Evolutionary conservation across 2,888 invertebrate genomes (phyloP).

Genomic region (Spicauda simplicius): DNA sequence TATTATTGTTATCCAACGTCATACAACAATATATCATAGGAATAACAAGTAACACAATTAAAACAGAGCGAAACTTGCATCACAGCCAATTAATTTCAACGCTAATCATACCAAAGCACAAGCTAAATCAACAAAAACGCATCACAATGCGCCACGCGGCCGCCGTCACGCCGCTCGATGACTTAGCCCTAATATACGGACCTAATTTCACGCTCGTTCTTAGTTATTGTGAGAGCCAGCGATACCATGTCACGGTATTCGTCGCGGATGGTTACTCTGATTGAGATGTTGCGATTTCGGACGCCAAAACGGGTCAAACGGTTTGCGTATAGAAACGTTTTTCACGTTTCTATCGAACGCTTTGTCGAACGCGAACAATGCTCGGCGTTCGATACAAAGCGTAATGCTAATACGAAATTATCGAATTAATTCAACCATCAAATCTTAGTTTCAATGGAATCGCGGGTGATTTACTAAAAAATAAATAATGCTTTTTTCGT

Average conservation of each 20-base stretch:
- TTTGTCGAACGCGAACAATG: background rate
- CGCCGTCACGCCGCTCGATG: slow-evolving; percentile 65
- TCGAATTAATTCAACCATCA: slow-evolving; percentile 76
- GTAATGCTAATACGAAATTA: slow-evolving; percentile 58
- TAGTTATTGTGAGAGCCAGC: slow-evolving; percentile 76
- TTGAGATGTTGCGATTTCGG: slow-evolving; percentile 68
- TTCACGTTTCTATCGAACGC: too few species aligned
- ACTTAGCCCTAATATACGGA: slow-evolving; percentile 72
- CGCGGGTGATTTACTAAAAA: slow-evolving; percentile 69
- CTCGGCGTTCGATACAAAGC: slow-evolving; percentile 1
- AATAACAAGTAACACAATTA: slow-evolving; percentile 26
- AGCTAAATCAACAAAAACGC: slow-evolving; percentile 75
- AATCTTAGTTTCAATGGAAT: slow-evolving; percentile 59
- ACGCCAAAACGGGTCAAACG: slow-evolving; percentile 37
- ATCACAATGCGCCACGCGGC: slow-evolving; percentile 79
- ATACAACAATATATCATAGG: background rate
- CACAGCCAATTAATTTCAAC: slow-evolving; percentile 66
- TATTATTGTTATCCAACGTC: background rate
- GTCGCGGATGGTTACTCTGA: slow-evolving; percentile 70
- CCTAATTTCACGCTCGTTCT: slow-evolving; percentile 80
- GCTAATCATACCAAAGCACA: slow-evolving; percentile 57
- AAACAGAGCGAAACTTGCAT: slow-evolving; percentile 36
- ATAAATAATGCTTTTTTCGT: slow-evolving; percentile 67
- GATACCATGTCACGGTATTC: slow-evolving; percentile 77
- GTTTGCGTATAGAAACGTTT: slow-evolving; percentile 16